Conservation (phyloP, 2,113 vertebrate genomes). For the Panthera tigris region DNA sequence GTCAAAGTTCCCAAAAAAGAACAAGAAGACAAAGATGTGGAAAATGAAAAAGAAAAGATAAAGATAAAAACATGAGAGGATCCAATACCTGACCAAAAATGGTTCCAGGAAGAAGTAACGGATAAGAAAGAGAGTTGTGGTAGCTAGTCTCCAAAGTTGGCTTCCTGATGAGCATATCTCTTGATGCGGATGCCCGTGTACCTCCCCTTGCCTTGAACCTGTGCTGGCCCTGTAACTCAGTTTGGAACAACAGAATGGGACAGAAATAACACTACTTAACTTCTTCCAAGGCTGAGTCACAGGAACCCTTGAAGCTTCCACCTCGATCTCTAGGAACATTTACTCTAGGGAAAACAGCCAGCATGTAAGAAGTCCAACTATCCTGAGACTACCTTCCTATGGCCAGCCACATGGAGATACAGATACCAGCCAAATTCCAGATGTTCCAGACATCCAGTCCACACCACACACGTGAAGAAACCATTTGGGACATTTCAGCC, state of each 20-base stretch:
- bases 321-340: conserved; percentile 27
- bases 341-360: neutral
- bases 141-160: neutral
- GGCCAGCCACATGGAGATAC: neutral
- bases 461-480: neutral
- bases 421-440: neutral
- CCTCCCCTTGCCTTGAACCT: neutral
- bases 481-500: neutral
- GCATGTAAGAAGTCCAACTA: neutral
- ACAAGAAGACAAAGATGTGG: neutral
- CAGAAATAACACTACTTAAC: conserved; percentile 33
- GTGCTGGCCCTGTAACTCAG: neutral
- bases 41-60: neutral
- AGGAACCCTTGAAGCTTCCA: conserved; percentile 11
- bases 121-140: neutral
- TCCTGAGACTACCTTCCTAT: neutral
- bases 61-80: neutral
- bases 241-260: neutral
- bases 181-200: neutral
- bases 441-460: neutral
- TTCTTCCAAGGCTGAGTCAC: conserved; percentile 40
- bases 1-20: conserved; percentile 6
- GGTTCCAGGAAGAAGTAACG: neutral
- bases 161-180: neutral
- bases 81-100: neutral